Conservation (phyloP, 2,888 invertebrate genomes). For the Patella caerulea region DNA sequence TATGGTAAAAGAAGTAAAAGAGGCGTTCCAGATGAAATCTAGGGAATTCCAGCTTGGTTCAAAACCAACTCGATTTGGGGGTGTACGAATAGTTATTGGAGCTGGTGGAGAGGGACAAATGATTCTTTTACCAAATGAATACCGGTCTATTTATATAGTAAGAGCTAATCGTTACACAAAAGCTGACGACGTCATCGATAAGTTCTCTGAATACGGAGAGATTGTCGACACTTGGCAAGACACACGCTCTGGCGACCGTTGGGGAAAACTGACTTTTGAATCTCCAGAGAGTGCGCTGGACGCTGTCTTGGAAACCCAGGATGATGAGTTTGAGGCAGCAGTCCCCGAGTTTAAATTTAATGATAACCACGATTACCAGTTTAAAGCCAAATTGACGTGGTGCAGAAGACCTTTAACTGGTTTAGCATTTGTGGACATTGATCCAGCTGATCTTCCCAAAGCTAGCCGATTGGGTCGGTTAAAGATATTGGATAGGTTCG, state of each 20-base stretch:
- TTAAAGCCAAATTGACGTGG: constrained; percentile 49
- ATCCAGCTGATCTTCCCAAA: constrained; percentile 33
- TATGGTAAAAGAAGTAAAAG: not conserved
- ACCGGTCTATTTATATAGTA: constrained; percentile 42
- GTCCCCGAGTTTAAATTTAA: constrained; percentile 28
- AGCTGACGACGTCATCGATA: constrained; percentile 23
- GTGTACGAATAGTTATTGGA: constrained; percentile 44
- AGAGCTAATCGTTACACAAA: constrained; percentile 23
- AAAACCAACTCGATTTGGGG: constrained; percentile 29
- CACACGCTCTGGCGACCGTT: constrained; percentile 31
- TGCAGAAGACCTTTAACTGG: constrained; percentile 47
- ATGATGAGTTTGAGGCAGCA: constrained; percentile 37
- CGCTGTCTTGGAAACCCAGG: constrained; percentile 33
- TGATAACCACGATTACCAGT: constrained; percentile 25
- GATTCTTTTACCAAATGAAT: constrained; percentile 52
- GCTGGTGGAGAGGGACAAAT: constrained; percentile 43
- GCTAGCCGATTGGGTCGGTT: not conserved
- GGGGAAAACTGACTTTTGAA: constrained; percentile 53
- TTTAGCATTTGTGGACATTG: constrained; percentile 46
- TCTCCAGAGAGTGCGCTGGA: constrained; percentile 26
- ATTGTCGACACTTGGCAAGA: constrained; percentile 36
- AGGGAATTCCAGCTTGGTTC: constrained; percentile 31
- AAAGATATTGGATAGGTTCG: constrained; percentile 9
- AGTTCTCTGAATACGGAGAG: constrained; percentile 42
- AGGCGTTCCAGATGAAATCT: constrained; percentile 17